Conservation (phyloP, 2,797 vertebrate genomes). For the Thripadectes ignobilis region DNA sequence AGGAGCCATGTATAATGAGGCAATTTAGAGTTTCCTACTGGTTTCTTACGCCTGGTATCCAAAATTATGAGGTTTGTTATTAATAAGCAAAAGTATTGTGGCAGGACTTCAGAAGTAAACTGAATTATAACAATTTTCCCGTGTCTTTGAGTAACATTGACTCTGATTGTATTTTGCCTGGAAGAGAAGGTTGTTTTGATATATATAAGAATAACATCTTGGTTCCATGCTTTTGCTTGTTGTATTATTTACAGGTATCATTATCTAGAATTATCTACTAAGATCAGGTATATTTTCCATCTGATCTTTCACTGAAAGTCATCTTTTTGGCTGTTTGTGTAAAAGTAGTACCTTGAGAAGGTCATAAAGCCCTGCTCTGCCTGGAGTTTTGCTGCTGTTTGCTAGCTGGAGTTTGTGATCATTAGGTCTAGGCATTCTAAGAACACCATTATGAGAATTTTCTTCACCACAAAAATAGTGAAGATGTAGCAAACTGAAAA, state of each 20-base stretch:
- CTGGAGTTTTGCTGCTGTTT: background rate
- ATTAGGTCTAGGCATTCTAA: background rate
- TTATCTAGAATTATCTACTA: slow-evolving; percentile 36
- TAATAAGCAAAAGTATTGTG: background rate
- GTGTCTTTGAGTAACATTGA: background rate
- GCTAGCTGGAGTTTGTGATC: background rate
- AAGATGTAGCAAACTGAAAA: background rate
- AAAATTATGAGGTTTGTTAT: background rate
- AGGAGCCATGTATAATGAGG: background rate
- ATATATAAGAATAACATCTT: background rate
- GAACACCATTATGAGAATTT: background rate
- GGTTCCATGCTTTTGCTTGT: background rate
- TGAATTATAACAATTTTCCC: background rate
- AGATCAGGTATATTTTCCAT: slow-evolving; percentile 25
- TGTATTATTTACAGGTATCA: background rate
- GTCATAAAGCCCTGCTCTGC: background rate
- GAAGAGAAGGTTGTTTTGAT: background rate
- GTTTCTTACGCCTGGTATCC: background rate
- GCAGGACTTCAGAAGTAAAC: background rate
- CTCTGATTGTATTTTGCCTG: background rate
- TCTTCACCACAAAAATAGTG: background rate
- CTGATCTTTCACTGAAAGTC: background rate
- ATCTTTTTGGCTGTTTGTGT: background rate
- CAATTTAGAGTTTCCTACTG: background rate
- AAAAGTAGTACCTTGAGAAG: background rate